Evolutionary conservation across 2,888 invertebrate species (phyloP).

Genomic region (Spilarctia lutea): DNA sequence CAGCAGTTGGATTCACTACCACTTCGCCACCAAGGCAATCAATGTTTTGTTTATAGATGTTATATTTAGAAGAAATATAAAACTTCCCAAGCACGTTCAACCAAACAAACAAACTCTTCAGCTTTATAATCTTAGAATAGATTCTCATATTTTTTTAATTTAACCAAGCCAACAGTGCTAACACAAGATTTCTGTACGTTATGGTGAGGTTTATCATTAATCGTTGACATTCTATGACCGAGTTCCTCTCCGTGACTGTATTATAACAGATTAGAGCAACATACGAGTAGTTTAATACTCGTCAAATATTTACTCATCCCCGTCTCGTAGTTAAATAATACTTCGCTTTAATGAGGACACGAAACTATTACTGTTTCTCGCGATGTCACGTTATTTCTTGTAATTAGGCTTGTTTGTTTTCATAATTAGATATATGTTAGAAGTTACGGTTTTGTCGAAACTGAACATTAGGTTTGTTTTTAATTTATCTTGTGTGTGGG

Average conservation of each 20-base stretch:
- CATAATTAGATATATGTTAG: background rate
- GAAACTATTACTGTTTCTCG: background rate
- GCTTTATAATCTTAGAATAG: too few species aligned
- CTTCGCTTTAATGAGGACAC: background rate
- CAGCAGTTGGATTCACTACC: too few species aligned
- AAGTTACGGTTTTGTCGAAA: background rate
- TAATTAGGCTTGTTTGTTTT: background rate
- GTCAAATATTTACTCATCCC: background rate
- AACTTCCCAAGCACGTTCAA: too few species aligned
- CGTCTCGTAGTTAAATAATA: background rate
- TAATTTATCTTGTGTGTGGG: too few species aligned
- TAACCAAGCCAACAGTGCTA: background rate
- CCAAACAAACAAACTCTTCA: too few species aligned
- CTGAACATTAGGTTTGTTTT: background rate
- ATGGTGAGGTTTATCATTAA: background rate
- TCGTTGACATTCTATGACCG: background rate
- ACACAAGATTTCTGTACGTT: background rate
- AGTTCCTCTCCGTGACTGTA: background rate
- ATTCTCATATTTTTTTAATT: too few species aligned
- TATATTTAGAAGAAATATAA: too few species aligned
- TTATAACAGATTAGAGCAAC: background rate
- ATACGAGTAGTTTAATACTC: background rate
- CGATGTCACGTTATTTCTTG: background rate
- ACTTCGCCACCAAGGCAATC: too few species aligned
- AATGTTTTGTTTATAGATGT: too few species aligned